These are phyloP conservation scores for Acanthococcus lagerstroemiae DNA, from an alignment of 2,888 invertebrate species.

Conservation along the genomic window DNA sequence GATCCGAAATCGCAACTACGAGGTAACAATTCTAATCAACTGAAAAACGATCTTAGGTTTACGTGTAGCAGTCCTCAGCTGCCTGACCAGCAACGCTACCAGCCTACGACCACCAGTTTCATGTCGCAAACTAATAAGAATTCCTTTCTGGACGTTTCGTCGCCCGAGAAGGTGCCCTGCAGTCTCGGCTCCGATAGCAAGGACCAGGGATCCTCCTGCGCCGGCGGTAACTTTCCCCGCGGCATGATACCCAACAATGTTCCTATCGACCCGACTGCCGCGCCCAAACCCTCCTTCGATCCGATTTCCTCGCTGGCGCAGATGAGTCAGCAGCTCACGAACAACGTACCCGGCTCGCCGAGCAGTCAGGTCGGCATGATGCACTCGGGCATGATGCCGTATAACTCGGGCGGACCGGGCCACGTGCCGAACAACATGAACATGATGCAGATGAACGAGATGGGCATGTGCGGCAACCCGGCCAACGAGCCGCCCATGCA, in stretches of 20 bases:
- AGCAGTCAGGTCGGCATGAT: constrained; percentile 45
- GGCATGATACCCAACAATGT: constrained; percentile 40
- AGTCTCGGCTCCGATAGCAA: neutral
- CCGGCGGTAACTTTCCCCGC: constrained; percentile 8
- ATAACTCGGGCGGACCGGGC: neutral
- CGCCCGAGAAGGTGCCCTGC: constrained; percentile 19
- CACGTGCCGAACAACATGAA: constrained; percentile 39
- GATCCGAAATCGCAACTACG: constrained; percentile 17
- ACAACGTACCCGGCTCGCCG: constrained; percentile 53
- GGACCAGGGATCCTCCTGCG: neutral
- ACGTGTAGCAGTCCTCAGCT: constrained; percentile 35
- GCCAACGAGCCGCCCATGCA: constrained; percentile 6
- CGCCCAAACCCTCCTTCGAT: constrained; percentile 55
- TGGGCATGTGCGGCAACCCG: constrained; percentile 41
- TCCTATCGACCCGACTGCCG: constrained; percentile 40
- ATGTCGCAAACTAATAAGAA: constrained; percentile 9
- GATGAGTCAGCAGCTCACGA: constrained; percentile 87
- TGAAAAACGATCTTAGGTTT: constrained; percentile 31
- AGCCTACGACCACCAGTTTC: neutral
- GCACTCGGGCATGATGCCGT: constrained; percentile 26
- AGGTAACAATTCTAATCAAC: constrained; percentile 22
- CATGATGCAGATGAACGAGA: constrained; percentile 43
- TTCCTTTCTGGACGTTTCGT: constrained; percentile 15
- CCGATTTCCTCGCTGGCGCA: constrained; percentile 88
- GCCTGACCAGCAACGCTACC: constrained; percentile 27